phyloP scores from a whole-genome alignment of 2,113 vertebrate genomes.

The Mungos mungo region DNA sequence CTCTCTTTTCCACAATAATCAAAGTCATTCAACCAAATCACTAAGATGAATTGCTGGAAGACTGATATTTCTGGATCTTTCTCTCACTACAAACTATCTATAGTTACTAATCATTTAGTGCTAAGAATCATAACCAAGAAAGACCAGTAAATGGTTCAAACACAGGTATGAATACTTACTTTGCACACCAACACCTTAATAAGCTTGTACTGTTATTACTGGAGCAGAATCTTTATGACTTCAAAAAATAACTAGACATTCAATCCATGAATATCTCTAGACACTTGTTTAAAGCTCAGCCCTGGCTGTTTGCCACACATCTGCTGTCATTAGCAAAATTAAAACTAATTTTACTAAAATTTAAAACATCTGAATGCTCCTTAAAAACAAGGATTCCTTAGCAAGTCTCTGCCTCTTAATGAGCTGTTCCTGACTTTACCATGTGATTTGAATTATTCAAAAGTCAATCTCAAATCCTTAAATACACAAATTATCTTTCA shows the following conservation, averaged over 20 bases:
- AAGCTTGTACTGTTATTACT: neutral
- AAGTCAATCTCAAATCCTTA: conserved; percentile 60
- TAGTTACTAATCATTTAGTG: conserved; percentile 52
- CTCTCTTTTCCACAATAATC: conserved; percentile 9
- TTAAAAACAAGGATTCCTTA: conserved; percentile 67
- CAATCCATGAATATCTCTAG: conserved; percentile 51
- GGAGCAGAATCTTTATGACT: conserved; percentile 65
- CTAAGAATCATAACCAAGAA: conserved; percentile 62
- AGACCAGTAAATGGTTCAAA: conserved; percentile 39
- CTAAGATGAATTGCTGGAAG: conserved; percentile 40
- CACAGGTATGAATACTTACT: neutral
- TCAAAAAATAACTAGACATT: conserved; percentile 13
- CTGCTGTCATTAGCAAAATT: conserved; percentile 74
- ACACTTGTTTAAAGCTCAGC: conserved; percentile 56
- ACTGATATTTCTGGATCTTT: conserved; percentile 49
- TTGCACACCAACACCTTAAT: conserved; percentile 47
- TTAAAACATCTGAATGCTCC: conserved; percentile 67
- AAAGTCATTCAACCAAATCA: conserved; percentile 58
- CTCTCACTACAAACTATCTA: conserved; percentile 34
- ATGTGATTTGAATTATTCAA: conserved; percentile 72
- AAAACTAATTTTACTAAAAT: conserved; percentile 74
- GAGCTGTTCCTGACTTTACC: conserved; percentile 56
- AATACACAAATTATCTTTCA: conserved; percentile 69
- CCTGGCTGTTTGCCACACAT: conserved; percentile 62
- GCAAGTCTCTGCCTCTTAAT: conserved; percentile 66